Conservation (phyloP, 2,797 vertebrate species). For the Monodelphis domestica region DNA sequence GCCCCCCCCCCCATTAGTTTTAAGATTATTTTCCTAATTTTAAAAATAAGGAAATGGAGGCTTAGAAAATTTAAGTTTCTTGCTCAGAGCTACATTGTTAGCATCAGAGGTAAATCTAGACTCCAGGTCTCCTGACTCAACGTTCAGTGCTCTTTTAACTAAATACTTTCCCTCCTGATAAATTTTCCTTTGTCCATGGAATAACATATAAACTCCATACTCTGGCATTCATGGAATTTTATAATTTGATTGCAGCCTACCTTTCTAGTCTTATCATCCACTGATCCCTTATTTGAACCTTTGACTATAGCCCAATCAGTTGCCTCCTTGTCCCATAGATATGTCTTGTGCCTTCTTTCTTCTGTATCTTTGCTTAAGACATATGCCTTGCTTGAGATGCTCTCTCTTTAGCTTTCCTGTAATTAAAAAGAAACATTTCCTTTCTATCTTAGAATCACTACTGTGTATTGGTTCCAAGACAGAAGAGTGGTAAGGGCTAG, state of each 20-base stretch:
- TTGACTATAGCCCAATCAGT: not conserved
- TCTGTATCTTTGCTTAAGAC: not conserved
- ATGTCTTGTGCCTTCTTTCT: not conserved
- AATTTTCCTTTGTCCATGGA: not conserved
- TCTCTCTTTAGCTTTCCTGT: not conserved
- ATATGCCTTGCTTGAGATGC: not conserved
- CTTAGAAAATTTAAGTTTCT: not conserved
- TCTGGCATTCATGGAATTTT: not conserved
- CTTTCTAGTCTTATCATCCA: not conserved
- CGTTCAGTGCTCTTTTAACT: not conserved
- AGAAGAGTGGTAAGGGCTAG: too few relatives aligned
- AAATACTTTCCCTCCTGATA: not conserved
- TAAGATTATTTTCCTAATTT: not conserved
- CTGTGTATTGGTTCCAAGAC: too few relatives aligned
- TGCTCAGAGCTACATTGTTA: not conserved
- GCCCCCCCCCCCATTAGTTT: too few relatives aligned
- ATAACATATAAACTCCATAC: not conserved
- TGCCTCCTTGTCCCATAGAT: not conserved
- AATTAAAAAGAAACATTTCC: too few relatives aligned
- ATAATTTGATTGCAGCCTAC: not conserved
- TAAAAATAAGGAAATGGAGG: not conserved
- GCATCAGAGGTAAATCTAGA: not conserved
- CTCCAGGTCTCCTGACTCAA: not conserved
- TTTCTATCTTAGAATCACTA: too few relatives aligned
- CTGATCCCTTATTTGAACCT: not conserved